phyloP scores from a whole-genome alignment of 2,888 invertebrate genomes.

The Theretra japonica region DNA sequence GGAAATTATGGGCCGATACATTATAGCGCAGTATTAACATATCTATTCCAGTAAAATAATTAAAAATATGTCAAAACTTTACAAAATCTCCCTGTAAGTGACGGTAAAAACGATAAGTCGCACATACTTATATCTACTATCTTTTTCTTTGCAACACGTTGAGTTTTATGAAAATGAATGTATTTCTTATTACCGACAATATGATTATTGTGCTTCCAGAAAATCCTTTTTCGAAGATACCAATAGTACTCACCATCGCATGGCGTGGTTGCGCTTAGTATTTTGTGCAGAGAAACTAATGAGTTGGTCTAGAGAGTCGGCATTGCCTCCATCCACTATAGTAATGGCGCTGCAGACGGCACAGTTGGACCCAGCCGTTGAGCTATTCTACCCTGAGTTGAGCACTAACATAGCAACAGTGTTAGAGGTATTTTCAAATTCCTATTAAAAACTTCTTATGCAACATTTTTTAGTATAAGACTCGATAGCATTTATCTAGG shows the following conservation, averaged over 20 bases:
- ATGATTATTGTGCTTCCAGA: conserved; percentile 47
- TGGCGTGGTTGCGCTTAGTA: conserved; percentile 67
- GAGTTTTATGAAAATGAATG: background rate
- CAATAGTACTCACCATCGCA: conserved; percentile 56
- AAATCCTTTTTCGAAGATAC: conserved; percentile 60
- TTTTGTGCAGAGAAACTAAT: conserved; percentile 57
- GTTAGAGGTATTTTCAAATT: conserved; percentile 54
- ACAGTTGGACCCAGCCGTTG: conserved; percentile 68
- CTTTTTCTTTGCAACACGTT: background rate
- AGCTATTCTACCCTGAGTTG: conserved; percentile 65
- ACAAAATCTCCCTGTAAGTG: no score
- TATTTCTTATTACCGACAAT: background rate
- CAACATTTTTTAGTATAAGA: no score
- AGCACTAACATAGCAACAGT: conserved; percentile 53
- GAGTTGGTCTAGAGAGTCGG: conserved; percentile 65
- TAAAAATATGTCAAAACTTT: no score
- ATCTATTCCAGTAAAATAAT: no score
- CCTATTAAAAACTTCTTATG: background rate
- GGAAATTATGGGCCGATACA: no score
- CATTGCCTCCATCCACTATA: conserved; percentile 65
- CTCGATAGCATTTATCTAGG: no score
- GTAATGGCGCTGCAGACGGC: conserved; percentile 63
- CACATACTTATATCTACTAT: no score
- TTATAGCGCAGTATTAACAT: no score
- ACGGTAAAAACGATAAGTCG: no score